A percentile compares a stretch with the other conserved stretches of the same genome.
Evolutionary conservation across 1,140 invertebrate genomes (phyloP).

Genomic region (Drosophila quadrilineata): DNA sequence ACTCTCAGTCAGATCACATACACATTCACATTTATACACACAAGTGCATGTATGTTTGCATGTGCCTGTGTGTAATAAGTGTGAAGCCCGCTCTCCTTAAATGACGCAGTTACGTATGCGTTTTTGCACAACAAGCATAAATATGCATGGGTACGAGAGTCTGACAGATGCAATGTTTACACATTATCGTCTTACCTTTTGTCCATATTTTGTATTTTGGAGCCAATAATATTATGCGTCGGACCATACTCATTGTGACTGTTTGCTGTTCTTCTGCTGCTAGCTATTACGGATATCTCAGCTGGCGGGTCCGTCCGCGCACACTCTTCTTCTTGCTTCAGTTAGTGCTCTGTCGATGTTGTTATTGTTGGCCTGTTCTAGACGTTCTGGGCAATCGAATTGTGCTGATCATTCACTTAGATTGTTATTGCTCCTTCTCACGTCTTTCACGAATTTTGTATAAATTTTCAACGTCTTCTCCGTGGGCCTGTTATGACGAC

Average conservation of each 20-base stretch:
- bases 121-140: slow-evolving; percentile 54
- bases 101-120: slow-evolving; percentile 76
- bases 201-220: slow-evolving; percentile 71
- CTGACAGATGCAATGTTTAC: slow-evolving; percentile 7
- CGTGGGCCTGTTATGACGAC: slow-evolving; percentile 44
- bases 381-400: slow-evolving; percentile 30
- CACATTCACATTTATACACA: neutral
- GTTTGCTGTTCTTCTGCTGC: slow-evolving; percentile 24
- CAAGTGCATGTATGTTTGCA: neutral
- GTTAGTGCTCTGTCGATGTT: slow-evolving; percentile 19
- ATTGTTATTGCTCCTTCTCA: slow-evolving; percentile 11
- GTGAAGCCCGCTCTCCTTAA: slow-evolving; percentile 36
- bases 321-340: slow-evolving; percentile 14
- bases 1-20: slow-evolving; percentile 9
- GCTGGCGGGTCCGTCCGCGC: slow-evolving; percentile 27
- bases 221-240: slow-evolving; percentile 69
- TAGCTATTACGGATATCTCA: slow-evolving; percentile 38
- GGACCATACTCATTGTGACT: slow-evolving; percentile 79
- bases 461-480: slow-evolving; percentile 11
- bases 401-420: slow-evolving; percentile 24
- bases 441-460: slow-evolving; percentile 1
- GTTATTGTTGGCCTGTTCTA: slow-evolving; percentile 27
- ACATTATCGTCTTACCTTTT: slow-evolving; percentile 56
- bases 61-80: too few species aligned
- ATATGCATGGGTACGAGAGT: neutral